Percentiles rank a stretch among this genome's conserved stretches.
phyloP scores from a whole-genome alignment of 2,888 invertebrate genomes.

The Linnaemya vulpina region DNA sequence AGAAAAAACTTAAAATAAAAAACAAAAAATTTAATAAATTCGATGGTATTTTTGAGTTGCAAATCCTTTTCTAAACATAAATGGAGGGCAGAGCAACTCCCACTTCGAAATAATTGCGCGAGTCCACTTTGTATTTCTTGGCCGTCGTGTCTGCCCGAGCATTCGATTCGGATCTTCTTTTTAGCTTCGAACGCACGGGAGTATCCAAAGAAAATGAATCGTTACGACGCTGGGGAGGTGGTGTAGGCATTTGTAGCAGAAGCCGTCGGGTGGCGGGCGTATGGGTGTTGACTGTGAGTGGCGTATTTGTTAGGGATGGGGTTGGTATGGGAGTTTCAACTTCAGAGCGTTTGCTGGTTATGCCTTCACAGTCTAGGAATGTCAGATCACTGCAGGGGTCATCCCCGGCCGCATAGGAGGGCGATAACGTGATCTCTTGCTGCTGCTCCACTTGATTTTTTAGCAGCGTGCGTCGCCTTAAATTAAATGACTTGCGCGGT shows the following conservation, averaged over 20 bases:
- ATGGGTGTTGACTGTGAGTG: constrained; percentile 74
- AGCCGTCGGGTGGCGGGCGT: constrained; percentile 60
- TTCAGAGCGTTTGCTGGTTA: background rate
- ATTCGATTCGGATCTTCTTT: constrained; percentile 71
- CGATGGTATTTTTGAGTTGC: background rate
- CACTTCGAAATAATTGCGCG: constrained; percentile 80
- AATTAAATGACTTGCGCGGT: constrained; percentile 79
- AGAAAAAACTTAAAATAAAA: constrained; percentile 4
- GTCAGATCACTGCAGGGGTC: constrained; percentile 82
- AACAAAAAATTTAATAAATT: constrained; percentile 46
- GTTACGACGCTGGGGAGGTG: constrained; percentile 66
- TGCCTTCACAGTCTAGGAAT: constrained; percentile 75
- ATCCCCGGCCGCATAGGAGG: constrained; percentile 82
- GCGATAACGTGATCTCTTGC: constrained; percentile 76
- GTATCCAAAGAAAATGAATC: constrained; percentile 78
- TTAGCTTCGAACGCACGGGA: constrained; percentile 74
- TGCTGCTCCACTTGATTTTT: constrained; percentile 75
- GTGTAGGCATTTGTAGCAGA: constrained; percentile 75
- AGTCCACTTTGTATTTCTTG: constrained; percentile 78
- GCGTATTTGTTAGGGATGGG: constrained; percentile 67
- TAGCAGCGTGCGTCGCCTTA: constrained; percentile 79
- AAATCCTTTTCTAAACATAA: constrained; percentile 75
- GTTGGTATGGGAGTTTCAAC: background rate
- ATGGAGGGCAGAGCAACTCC: constrained; percentile 81
- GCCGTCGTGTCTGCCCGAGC: constrained; percentile 4